Percentiles rank a stretch among this genome's conserved stretches.
Evolutionary conservation across 2,888 invertebrate species (phyloP).

Genomic region (Sarcophaga variegata): DNA sequence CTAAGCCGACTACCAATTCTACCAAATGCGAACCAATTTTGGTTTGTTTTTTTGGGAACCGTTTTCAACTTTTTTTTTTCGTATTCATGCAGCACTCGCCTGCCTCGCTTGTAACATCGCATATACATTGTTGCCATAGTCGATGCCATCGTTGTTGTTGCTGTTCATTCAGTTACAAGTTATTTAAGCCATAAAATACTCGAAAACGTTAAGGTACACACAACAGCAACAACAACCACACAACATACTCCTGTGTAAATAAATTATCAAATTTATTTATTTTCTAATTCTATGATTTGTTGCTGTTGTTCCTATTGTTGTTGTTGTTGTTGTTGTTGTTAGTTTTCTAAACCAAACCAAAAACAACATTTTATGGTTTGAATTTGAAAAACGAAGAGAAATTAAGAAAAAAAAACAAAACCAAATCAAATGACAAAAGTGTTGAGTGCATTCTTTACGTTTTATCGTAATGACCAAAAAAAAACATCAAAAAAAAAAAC

Average conservation of each 20-base stretch:
- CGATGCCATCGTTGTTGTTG: background rate
- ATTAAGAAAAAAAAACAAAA: background rate
- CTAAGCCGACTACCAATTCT: too few relatives aligned
- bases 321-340: too few relatives aligned
- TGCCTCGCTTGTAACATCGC: background rate
- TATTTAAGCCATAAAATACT: background rate
- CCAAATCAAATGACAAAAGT: constrained; percentile 49
- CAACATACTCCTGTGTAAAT: constrained; percentile 40
- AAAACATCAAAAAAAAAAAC: background rate
- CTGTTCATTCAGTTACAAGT: too few relatives aligned
- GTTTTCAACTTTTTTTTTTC: too few relatives aligned
- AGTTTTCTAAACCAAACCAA: background rate
- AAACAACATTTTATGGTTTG: background rate
- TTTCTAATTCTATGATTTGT: background rate
- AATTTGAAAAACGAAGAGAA: background rate
- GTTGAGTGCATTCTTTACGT: constrained; percentile 48
- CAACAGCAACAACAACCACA: background rate
- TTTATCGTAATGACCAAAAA: background rate
- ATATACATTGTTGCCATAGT: background rate
- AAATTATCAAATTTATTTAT: constrained; percentile 48
- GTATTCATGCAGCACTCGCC: too few relatives aligned
- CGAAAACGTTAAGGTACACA: background rate
- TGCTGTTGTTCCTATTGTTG: background rate
- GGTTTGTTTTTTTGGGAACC: too few relatives aligned
- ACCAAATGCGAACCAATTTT: too few relatives aligned